Evolutionary conservation across 2,113 vertebrate genomes (phyloP), one percentile per base, ranked within the genome.

Genomic region (Lipotes vexillifer): DNA sequence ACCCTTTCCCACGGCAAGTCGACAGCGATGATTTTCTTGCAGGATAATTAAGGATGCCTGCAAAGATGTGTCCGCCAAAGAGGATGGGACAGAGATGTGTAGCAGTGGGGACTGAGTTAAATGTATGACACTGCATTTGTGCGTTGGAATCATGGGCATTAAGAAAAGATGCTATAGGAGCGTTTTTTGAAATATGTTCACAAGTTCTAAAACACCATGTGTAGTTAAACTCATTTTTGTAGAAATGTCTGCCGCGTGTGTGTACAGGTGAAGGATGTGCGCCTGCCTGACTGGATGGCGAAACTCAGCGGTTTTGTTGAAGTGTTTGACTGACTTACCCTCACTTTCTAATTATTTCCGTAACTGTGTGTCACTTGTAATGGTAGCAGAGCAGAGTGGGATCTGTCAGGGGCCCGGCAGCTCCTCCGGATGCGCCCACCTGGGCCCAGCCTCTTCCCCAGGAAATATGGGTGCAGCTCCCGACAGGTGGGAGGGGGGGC

Each of bases 251-350:
- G 21, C 36, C 21, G 4, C 25, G 1, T 2, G 11, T 41, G 20
- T 0, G 14, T 9, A 10, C 1, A 49, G 46, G 25, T 46, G 29
- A 84, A 17, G 44, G 33, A 1, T 3, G 3, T 1, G 0, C 7
- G 59, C 15, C 57, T 20, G 25, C 0, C 2, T 25, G 12, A n/a
- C 57, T 13, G 17, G 25, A 11, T 21, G 61, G 31, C 63, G 57
- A 33, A 21, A 9, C 69, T 63, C 38, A 20, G 49, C 0, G 5
- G 29, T 59, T 81, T 46, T 23, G 36, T 21, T 20, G 41, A 31
- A 31, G 15, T 44, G 3, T 25, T 82, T 46, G 44, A 23, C 44
- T 82, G 25, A 20, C 65, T 61, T 57, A n/a, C 27, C 38, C 9
- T 68, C 41, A n/a, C 12, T 31, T 71, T 52, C 25, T 59, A 52